Evolutionary conservation across 2,888 invertebrate genomes (phyloP), one percentile per base, ranked within the genome.

Genomic region (Crocallis elinguaria): DNA sequence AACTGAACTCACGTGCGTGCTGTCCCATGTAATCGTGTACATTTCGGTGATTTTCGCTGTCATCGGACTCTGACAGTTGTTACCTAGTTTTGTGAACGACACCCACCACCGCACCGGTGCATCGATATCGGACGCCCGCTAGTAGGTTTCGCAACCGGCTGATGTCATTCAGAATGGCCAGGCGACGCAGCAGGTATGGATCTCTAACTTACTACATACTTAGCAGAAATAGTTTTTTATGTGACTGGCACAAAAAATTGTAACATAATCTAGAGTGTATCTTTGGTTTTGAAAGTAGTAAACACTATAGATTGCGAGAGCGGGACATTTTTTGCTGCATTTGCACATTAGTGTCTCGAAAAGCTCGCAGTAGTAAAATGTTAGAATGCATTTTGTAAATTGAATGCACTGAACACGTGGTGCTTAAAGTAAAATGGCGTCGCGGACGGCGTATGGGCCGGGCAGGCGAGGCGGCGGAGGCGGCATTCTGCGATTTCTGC

Each of bases 401-500:
- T 69, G 46, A 62, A 71, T 80, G 77, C 77, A 77, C 66, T 74
- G 69, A 85, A 81, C 88, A 88, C 88, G 88, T 89, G 89, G 86
- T 86, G 75, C 64, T 74, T 80, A 73, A 83, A 82, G 79, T 78
- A 89, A 89, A 82, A 89, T 88, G 89, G 88, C 88, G 88, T 84
- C 86, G 72, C 64, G 14, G 14, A 29, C 35, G 38, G 49, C 49
- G 35, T 17, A 17, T 42, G 29, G 30, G 23, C 21, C 46, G n/a
- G n/a, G n/a, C n/a, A 52, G 36, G 49, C 29, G 38, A 37, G 41
- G 33, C 52, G 43, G 49, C 38, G 35, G 39, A 21, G 49, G 53
- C 53, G 49, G 46, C 51, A 45, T 51, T 54, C 44, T 54, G 42
- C 52, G 30, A n/a, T n/a, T n/a, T n/a, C 53, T 50, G 44, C 46